These are phyloP conservation scores for Helogale parvula DNA, from an alignment of 2,113 vertebrate genomes.

Conservation along the genomic window DNA sequence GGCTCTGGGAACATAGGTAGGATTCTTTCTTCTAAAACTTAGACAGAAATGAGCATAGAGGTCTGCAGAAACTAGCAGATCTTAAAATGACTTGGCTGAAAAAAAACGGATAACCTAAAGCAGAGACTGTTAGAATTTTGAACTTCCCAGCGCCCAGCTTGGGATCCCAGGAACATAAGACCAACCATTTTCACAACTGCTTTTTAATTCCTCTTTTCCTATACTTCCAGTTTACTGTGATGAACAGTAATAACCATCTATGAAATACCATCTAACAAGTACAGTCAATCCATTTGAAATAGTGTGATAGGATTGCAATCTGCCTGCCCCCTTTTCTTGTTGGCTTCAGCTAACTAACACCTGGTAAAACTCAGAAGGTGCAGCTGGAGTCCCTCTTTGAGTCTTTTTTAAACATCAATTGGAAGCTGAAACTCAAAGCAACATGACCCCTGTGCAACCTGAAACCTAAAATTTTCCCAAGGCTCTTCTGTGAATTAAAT, in stretches of 20 bases:
- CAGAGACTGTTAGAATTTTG: background rate
- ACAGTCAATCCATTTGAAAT: background rate
- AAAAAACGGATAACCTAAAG: background rate
- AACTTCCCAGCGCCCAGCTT: background rate
- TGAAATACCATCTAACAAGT: background rate
- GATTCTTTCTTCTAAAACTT: background rate
- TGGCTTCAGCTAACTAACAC: constrained; percentile 1
- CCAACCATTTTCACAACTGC: background rate
- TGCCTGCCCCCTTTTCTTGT: background rate
- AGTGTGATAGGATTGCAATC: background rate
- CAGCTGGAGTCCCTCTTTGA: constrained; percentile 42
- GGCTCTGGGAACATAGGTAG: background rate
- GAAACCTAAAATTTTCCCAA: constrained; percentile 62
- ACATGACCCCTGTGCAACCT: constrained; percentile 55
- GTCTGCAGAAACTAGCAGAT: background rate
- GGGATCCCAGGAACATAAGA: background rate
- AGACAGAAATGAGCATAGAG: background rate
- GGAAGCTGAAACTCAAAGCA: constrained; percentile 66
- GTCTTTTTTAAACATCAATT: constrained; percentile 63
- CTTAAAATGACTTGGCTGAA: background rate
- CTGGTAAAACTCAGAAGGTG: constrained; percentile 5
- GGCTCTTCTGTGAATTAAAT: constrained; percentile 69
- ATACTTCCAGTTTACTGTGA: background rate
- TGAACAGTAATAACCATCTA: background rate
- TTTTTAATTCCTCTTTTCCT: background rate